phyloP scores from a whole-genome alignment of 1,140 invertebrate genomes.

The Atopsyche davidsoni region DNA sequence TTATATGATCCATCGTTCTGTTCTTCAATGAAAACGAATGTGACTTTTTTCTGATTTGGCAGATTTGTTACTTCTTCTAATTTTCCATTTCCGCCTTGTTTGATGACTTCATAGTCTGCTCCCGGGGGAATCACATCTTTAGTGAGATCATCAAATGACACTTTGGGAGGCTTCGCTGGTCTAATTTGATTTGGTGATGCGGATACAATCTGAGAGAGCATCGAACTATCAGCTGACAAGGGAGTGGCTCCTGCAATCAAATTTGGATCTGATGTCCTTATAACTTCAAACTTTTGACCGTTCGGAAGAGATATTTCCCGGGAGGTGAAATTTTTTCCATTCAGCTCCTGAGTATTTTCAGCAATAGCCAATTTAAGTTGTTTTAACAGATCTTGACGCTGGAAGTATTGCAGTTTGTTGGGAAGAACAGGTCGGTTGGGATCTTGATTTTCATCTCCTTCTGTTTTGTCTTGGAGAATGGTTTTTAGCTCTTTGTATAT shows the following conservation, averaged over 20 bases:
- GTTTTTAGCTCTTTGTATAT: slow-evolving; percentile 49
- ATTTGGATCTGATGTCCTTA: slow-evolving; percentile 59
- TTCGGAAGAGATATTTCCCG: slow-evolving; percentile 66
- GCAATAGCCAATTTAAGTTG: slow-evolving; percentile 65
- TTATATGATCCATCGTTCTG: slow-evolving; percentile 76
- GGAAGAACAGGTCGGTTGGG: slow-evolving; percentile 41
- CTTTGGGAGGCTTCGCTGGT: slow-evolving; percentile 38
- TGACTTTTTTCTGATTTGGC: slow-evolving; percentile 69
- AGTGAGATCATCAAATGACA: slow-evolving; percentile 66
- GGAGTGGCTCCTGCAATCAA: slow-evolving; percentile 49
- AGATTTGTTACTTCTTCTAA: slow-evolving; percentile 64
- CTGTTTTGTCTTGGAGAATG: slow-evolving; percentile 43
- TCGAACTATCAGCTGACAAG: slow-evolving; percentile 40
- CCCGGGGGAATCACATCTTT: slow-evolving; percentile 70
- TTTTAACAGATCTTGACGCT: slow-evolving; percentile 55
- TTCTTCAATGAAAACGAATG: slow-evolving; percentile 78
- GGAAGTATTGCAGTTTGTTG: slow-evolving; percentile 32
- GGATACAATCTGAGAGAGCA: slow-evolving; percentile 40
- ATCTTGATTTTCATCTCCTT: slow-evolving; percentile 43
- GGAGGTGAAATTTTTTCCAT: slow-evolving; percentile 62
- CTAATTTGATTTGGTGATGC: slow-evolving; percentile 36
- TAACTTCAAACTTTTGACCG: slow-evolving; percentile 68
- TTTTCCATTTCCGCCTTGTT: slow-evolving; percentile 63
- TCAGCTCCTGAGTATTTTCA: slow-evolving; percentile 56
- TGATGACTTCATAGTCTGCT: slow-evolving; percentile 68